Evolutionary conservation across 2,888 invertebrate genomes (phyloP), one percentile per base, ranked within the genome.

Genomic region (Erynnis tages): DNA sequence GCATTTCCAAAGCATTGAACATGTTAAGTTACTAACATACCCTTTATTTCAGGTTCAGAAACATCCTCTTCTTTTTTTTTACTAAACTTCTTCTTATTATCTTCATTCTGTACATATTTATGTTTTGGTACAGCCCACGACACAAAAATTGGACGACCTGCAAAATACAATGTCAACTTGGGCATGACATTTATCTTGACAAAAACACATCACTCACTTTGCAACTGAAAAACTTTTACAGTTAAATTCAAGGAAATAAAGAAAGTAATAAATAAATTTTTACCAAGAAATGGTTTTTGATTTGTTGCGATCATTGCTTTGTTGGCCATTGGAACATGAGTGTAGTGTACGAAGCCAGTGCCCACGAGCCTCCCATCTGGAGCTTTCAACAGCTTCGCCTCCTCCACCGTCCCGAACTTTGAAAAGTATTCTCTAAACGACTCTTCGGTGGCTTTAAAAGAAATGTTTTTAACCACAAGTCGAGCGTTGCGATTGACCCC

Each of bases 81-180:
- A 19, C 62, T 56, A 10, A 60, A 63, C 37, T 59, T 61, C 29
- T 68, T 66, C 25, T 57, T 71, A 4, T 57, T 56, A 1, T 62
- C 61, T 45, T 53, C 53, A 45, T 76, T 63, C 53, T 74, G 78
- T 29, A 73, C 72, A 76, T 92, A 97, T 63, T 93, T 92, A 63
- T 93, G 91, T 81, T 97, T 97, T 0, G 96, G 91, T 19, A 97
- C 69, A 2, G 97, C 96, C 95, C 96, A 98, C 78, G 97, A 96
- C 0, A 97, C 95, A 60, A 79, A 85, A 25, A 95, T 86, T 1
- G 90, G 84, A 7, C 95, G 89, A n/a, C 93, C 94, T 77, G 79
- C 52, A 69, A 66, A 5, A 8, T 4, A 14, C 14, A 34, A 34
- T 16, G n/a, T n/a, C n/a, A n/a, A n/a, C n/a, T n/a, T n/a, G n/a